Evolutionary conservation across 2,113 vertebrate species (phyloP), one percentile per base, ranked within the genome.

Genomic region (Thinocorus orbignyianus): DNA sequence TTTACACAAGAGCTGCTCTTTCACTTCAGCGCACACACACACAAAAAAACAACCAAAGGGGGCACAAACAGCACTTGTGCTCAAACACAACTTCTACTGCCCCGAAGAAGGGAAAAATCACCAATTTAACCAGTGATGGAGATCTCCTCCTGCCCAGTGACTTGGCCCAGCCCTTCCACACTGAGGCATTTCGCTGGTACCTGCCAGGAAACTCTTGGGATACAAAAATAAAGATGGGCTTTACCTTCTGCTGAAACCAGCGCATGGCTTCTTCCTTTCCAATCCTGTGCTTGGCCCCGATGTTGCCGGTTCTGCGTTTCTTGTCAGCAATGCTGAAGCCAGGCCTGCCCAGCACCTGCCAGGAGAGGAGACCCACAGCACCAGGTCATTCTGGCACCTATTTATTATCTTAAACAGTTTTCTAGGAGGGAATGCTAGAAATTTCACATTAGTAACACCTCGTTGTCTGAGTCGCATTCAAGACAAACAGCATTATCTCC

Each of bases 181-280:
- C 17, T 0, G 10, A 51, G 26, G 7, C 4, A 13, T 7, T 81
- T 19, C 44, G 18, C 49, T 17, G 18, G 2, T 17, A 31, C 17
- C 25, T 30, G 26, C 51, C 14, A 7, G 11, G 52, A 24, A 71
- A 18, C 24, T 28, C n/a, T 7, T 3, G 2, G 70, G 48, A 35
- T 15, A 26, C 24, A 13, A 6, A 25, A 69, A 5, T 1, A 3
- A 42, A 35, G 44, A 4, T 1, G 37, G 46, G 7, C 6, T 91
- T 97, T 96, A 99, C 99, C 98, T 99, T 99, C 88, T 99, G 99
- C 97, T 99, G 99, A 96, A 99, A 99, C 99, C 99, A 99, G 97
- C 99, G 99, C 99, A 99, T 99, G 96, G 99, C 99, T 95, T 99
- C 99, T 97, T 99, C 99, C 97, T 99, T 99, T 73, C 99, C 98